Conservation (phyloP, 2,888 invertebrate genomes). For the Hirtodrosophila confusa region DNA sequence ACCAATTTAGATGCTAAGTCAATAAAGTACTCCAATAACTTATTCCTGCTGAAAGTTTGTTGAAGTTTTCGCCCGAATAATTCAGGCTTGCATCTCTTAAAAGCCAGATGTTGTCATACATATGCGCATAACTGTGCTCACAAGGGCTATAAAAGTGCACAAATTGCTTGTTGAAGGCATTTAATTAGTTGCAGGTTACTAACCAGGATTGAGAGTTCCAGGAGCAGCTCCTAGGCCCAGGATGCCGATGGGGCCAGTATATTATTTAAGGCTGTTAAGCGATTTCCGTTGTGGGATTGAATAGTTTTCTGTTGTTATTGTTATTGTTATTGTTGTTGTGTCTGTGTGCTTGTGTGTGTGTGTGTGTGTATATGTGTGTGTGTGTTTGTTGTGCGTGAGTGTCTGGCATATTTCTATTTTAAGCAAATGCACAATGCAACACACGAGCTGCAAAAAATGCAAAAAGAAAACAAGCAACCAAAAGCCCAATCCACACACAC, state of each 20-base stretch:
- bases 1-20: neutral
- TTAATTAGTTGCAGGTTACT: slow-evolving; percentile 54
- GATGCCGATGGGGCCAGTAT: slow-evolving; percentile 23
- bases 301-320: slow-evolving; percentile 49
- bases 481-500: slow-evolving; percentile 37
- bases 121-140: slow-evolving; percentile 34
- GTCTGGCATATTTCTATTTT: slow-evolving; percentile 74
- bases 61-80: no score
- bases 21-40: no score
- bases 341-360: slow-evolving; percentile 16
- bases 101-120: slow-evolving; percentile 7
- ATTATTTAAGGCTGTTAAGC: slow-evolving; percentile 65
- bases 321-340: slow-evolving; percentile 1
- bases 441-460: slow-evolving; percentile 18
- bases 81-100: no score
- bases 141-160: slow-evolving; percentile 42
- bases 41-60: no score
- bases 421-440: slow-evolving; percentile 65
- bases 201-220: slow-evolving; percentile 10
- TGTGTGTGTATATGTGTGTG: slow-evolving; percentile 1
- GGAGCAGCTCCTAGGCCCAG: neutral
- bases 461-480: slow-evolving; percentile 22
- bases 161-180: slow-evolving; percentile 27
- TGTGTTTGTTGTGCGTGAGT: slow-evolving; percentile 45
- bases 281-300: slow-evolving; percentile 73